These are phyloP conservation scores for Periphyllus acericola DNA, from an alignment of 2,888 invertebrate species.

Conservation along the genomic window DNA sequence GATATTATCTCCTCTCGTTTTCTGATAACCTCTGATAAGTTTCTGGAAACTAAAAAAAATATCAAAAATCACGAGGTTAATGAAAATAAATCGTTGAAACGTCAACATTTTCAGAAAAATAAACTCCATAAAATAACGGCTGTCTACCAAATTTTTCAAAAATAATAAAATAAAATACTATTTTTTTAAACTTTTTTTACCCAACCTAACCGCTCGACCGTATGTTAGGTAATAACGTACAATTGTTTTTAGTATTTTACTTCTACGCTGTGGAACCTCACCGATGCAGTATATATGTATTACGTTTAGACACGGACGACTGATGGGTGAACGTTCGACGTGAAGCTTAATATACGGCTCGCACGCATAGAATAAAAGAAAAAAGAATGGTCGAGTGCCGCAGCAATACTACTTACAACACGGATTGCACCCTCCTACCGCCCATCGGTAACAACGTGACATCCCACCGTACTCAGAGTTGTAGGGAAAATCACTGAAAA, in stretches of 20 bases:
- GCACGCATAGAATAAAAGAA: not conserved
- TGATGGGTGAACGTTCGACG: not conserved
- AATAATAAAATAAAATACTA: too few species aligned
- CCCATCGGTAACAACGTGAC: not conserved
- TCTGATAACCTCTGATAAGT: too few species aligned
- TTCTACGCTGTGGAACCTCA: not conserved
- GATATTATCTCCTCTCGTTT: too few species aligned
- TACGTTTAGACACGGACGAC: not conserved
- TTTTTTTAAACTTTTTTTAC: too few species aligned
- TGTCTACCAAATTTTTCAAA: too few species aligned
- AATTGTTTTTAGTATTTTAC: not conserved
- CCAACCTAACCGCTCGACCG: too few species aligned
- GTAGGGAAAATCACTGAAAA: not conserved
- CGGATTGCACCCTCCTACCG: not conserved
- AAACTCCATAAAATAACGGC: too few species aligned
- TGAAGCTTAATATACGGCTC: not conserved
- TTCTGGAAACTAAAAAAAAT: too few species aligned
- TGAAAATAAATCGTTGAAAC: too few species aligned
- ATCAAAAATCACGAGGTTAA: too few species aligned
- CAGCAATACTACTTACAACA: not conserved
- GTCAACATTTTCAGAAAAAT: too few species aligned
- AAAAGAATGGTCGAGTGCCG: constrained; percentile 15
- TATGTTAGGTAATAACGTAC: not conserved
- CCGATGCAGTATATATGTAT: not conserved
- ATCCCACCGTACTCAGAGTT: not conserved